Evolutionary conservation across 1,140 invertebrate genomes (phyloP), one percentile per base, ranked within the genome.

Genomic region (Phortica variegata): DNA sequence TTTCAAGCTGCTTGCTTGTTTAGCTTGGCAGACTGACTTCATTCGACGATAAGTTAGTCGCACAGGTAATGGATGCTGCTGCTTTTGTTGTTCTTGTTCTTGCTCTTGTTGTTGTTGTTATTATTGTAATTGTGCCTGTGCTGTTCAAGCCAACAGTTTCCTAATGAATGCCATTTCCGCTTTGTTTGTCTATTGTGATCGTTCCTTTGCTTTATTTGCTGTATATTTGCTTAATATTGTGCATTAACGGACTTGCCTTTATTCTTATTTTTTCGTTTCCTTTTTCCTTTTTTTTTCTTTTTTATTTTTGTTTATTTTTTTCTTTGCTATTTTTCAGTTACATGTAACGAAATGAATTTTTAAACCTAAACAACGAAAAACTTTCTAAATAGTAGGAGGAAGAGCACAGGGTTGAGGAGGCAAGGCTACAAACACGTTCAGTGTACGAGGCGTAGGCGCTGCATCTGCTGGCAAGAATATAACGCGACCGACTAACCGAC

Each of bases 261-360:
- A n/a, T n/a, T n/a, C n/a, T n/a, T n/a, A n/a, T n/a, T n/a, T n/a
- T n/a, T n/a, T n/a, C n/a, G n/a, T n/a, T n/a, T n/a, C n/a, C n/a
- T n/a, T n/a, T 50, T 38, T 60, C 60, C 51, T 49, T 57, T 60
- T 15, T 34, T 6, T 29, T 12, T 68, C 60, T 56, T 52, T 48
- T 62, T 53, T 52, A 21, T 38, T 47, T 41, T 29, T 34, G 33
- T 13, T 21, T 29, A 29, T 12, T 29, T 45, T 49, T 52, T 58
- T 49, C 50, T 60, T 31, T 60, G 52, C 49, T 37, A 61, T 59
- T 68, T 54, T 51, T 62, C 51, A 66, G 63, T 47, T 54, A 36
- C 54, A 57, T 43, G 54, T 45, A 47, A 54, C 47, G 46, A 55
- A 62, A 66, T 66, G 63, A 58, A 60, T 55, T 44, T 68, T 49